Conservation (phyloP, 2,113 vertebrate genomes). For the Apteryx owenii region DNA sequence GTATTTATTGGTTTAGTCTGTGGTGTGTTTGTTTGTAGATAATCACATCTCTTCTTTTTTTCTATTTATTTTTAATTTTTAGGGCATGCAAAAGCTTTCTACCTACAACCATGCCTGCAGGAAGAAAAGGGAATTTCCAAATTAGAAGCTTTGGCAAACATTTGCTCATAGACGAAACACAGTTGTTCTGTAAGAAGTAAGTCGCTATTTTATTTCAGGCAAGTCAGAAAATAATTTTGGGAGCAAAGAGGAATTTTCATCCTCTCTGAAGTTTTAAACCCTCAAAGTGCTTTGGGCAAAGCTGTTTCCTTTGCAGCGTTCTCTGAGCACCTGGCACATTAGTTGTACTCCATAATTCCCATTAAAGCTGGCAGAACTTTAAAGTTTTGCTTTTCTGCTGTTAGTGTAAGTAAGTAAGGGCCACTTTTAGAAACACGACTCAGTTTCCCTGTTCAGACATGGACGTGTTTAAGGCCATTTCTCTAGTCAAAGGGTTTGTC, state of each 20-base stretch:
- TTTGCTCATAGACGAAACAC: background rate
- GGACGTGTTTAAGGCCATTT: background rate
- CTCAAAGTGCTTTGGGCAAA: background rate
- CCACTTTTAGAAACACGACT: background rate
- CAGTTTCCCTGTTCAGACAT: background rate
- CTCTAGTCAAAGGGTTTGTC: background rate
- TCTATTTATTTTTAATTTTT: background rate
- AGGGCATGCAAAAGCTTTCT: background rate
- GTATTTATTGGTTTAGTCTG: background rate
- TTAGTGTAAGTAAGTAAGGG: background rate
- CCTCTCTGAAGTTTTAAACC: background rate
- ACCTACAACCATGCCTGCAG: rapidly evolving
- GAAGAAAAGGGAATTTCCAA: background rate
- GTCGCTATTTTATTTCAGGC: background rate
- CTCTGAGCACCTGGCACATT: background rate
- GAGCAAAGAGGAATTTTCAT: background rate
- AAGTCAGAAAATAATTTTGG: background rate
- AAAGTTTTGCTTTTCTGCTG: rapidly evolving
- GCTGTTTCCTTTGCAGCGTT: rapidly evolving
- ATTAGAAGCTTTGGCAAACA: background rate
- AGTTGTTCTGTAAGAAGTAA: too few species aligned
- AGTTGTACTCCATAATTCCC: rapidly evolving
- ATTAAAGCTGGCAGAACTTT: background rate
- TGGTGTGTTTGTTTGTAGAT: background rate
- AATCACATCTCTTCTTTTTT: background rate